A percentile compares a stretch with the other conserved stretches of the same genome.
These are phyloP conservation scores for Theocolax elegans DNA, from an alignment of 1,140 invertebrate species.

Conservation along the genomic window DNA sequence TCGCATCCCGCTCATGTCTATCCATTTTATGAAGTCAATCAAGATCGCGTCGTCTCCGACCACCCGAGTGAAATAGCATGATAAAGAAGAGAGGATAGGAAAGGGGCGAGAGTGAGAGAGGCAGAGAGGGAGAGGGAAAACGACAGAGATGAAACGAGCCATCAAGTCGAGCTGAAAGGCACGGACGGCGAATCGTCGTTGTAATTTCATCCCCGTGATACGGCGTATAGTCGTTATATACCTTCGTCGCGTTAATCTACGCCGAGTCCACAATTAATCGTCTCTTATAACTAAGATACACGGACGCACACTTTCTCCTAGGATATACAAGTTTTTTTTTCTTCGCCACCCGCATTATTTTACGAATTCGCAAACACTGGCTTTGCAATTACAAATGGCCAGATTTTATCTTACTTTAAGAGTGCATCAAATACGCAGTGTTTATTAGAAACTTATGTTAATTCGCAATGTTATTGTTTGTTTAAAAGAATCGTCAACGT, in stretches of 20 bases:
- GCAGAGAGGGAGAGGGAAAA: neutral
- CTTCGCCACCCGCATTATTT: too few species aligned
- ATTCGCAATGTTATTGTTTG: too few species aligned
- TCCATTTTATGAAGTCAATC: conserved; percentile 29
- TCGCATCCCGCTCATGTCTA: neutral
- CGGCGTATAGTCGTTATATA: neutral
- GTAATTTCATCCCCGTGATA: conserved; percentile 15
- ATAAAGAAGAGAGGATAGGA: neutral
- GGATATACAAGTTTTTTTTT: too few species aligned
- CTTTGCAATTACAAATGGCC: too few species aligned
- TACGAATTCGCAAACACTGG: too few species aligned
- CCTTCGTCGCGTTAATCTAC: neutral
- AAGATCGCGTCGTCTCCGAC: neutral
- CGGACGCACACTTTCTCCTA: neutral
- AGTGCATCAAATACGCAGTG: too few species aligned
- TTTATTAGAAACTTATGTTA: too few species aligned
- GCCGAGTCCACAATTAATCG: conserved; percentile 9
- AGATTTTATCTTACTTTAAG: too few species aligned
- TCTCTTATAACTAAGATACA: neutral
- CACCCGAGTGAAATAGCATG: conserved; percentile 15
- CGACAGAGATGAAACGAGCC: conserved; percentile 10
- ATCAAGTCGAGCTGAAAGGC: neutral
- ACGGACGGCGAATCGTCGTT: neutral
- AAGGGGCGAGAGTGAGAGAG: neutral
- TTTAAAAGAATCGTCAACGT: too few species aligned